Percentiles rank a stretch among this genome's conserved stretches.
These are phyloP conservation scores for Spicauda simplicius DNA, from an alignment of 2,888 invertebrate genomes.

Conservation along the genomic window DNA sequence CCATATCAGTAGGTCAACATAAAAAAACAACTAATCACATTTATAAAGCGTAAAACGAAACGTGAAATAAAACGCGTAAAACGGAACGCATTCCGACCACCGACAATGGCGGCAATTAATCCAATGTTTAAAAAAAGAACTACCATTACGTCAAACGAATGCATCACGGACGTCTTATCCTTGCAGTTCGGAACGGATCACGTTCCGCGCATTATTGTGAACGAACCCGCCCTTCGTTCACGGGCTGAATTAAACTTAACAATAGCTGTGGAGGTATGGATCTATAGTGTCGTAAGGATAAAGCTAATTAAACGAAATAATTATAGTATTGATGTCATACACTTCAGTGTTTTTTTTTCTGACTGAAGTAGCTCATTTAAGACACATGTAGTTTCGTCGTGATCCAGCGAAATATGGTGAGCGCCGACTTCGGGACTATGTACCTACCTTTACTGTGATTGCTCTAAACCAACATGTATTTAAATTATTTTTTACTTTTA, in stretches of 20 bases:
- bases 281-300: too few relatives aligned
- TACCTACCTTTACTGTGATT: too few relatives aligned
- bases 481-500: too few relatives aligned
- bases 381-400: too few relatives aligned
- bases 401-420: too few relatives aligned
- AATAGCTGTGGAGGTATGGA: not conserved
- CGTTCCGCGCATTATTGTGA: conserved; percentile 78
- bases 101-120: conserved; percentile 68
- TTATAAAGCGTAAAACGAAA: not conserved
- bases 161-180: conserved; percentile 72
- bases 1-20: too few relatives aligned
- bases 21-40: not conserved
- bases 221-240: conserved; percentile 45
- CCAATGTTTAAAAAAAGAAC: conserved; percentile 55
- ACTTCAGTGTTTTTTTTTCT: too few relatives aligned
- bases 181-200: conserved; percentile 65
- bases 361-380: too few relatives aligned
- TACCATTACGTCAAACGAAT: conserved; percentile 62
- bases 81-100: conserved; percentile 55
- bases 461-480: too few relatives aligned
- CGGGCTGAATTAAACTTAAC: conserved; percentile 9
- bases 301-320: too few relatives aligned
- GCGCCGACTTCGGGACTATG: too few relatives aligned
- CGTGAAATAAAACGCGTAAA: conserved; percentile 9
- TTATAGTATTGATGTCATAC: too few relatives aligned